These are phyloP conservation scores for Hepsetus odoe DNA, from an alignment of 2,113 vertebrate genomes.

Conservation along the genomic window DNA sequence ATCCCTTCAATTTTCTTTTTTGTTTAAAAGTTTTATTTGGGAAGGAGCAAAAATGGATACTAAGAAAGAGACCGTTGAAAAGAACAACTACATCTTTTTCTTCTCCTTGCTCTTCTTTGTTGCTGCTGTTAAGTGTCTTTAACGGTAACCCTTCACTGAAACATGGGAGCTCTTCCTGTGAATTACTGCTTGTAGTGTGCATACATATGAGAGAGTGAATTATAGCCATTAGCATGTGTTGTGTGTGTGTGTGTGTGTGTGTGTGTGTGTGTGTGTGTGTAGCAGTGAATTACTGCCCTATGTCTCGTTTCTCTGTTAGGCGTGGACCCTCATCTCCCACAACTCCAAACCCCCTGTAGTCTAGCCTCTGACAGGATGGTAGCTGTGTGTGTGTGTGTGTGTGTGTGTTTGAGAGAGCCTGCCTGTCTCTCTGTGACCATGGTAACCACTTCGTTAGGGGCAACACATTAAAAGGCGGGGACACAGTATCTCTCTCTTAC, in stretches of 20 bases:
- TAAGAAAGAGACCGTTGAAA: neutral
- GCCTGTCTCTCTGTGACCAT: slow-evolving; percentile 44
- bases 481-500: slow-evolving; percentile 21
- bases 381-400: slow-evolving; percentile 51
- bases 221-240: slow-evolving; percentile 30
- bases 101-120: neutral
- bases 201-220: slow-evolving; percentile 23
- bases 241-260: slow-evolving; percentile 29
- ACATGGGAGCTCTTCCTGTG: slow-evolving; percentile 23
- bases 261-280: slow-evolving; percentile 34
- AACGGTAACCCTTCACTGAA: neutral
- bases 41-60: neutral
- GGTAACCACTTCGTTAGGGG: slow-evolving; percentile 52
- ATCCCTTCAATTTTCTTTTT: neutral
- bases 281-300: slow-evolving; percentile 20
- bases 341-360: neutral
- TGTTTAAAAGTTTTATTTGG: neutral
- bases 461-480: slow-evolving; percentile 28
- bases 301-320: slow-evolving; percentile 5
- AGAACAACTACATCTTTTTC: neutral
- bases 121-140: neutral
- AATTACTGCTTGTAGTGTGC: slow-evolving; percentile 36
- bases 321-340: slow-evolving; percentile 1
- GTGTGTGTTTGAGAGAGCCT: slow-evolving; percentile 19
- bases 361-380: slow-evolving; percentile 42